These are phyloP conservation scores for Pseudococcus jackbeardsleyi DNA, from an alignment of 2,888 invertebrate genomes.

Conservation along the genomic window DNA sequence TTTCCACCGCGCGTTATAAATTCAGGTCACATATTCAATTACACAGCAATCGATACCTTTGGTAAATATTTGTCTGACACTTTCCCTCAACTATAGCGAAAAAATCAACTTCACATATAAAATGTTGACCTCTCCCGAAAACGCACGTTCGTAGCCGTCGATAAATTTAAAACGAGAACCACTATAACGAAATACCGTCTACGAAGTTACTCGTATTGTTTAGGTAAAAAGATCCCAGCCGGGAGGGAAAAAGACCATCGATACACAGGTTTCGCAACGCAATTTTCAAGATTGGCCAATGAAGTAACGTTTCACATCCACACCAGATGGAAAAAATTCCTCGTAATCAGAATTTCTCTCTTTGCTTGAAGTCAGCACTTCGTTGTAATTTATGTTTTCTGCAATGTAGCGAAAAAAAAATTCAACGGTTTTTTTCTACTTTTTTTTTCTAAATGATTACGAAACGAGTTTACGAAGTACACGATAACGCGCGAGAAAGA, in stretches of 20 bases:
- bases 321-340: not conserved
- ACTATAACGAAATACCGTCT: not conserved
- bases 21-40: not conserved
- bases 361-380: conserved; percentile 27
- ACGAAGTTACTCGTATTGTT: not conserved
- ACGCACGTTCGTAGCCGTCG: not conserved
- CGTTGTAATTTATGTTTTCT: conserved; percentile 26
- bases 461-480: conserved; percentile 36
- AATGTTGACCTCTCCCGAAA: not conserved
- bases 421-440: not conserved
- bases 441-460: conserved; percentile 25
- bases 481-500: not conserved
- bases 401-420: conserved; percentile 23
- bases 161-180: not conserved
- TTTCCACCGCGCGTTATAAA: not conserved
- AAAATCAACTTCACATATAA: conserved; percentile 14
- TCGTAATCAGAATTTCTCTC: conserved; percentile 20
- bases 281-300: not conserved
- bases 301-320: not conserved
- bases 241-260: not conserved
- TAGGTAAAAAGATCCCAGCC: not conserved
- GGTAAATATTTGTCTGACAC: not conserved
- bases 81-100: not conserved
- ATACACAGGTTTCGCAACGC: not conserved
- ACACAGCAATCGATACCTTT: not conserved